Evolutionary conservation across 2,797 vertebrate species (phyloP).

Genomic region (Mycteria americana): DNA sequence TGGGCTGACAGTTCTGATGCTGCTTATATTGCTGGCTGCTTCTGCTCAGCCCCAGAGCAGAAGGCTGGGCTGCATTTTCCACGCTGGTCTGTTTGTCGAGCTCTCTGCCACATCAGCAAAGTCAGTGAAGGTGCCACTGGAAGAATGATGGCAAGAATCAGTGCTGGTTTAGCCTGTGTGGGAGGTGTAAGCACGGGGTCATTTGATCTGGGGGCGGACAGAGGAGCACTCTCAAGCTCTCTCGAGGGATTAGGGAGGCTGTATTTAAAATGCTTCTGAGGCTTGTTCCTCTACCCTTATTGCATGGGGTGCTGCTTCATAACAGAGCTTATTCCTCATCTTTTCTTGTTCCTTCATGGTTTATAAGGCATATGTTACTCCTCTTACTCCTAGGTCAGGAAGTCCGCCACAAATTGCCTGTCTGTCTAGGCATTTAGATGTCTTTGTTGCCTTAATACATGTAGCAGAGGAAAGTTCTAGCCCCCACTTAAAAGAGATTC

Average conservation of each 20-base stretch:
- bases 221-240: neutral
- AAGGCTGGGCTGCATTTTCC: neutral
- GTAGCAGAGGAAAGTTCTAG: neutral
- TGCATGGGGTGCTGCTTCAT: neutral
- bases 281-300: neutral
- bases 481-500: neutral
- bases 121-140: neutral
- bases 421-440: neutral
- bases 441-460: neutral
- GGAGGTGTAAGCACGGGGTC: neutral
- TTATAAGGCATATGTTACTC: neutral
- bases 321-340: neutral
- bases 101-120: neutral
- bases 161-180: neutral
- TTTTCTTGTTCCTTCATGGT: neutral
- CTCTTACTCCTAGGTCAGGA: neutral
- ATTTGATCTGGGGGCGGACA: neutral
- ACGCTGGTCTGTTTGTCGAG: neutral
- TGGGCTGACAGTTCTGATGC: neutral
- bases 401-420: neutral
- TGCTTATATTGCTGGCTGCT: neutral
- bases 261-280: neutral
- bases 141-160: neutral
- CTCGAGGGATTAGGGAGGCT: neutral
- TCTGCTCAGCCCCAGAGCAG: neutral